Percentiles rank a stretch among this genome's conserved stretches.
Conservation (phyloP, 1,140 invertebrate genomes). For the Cotesia glomerata region DNA sequence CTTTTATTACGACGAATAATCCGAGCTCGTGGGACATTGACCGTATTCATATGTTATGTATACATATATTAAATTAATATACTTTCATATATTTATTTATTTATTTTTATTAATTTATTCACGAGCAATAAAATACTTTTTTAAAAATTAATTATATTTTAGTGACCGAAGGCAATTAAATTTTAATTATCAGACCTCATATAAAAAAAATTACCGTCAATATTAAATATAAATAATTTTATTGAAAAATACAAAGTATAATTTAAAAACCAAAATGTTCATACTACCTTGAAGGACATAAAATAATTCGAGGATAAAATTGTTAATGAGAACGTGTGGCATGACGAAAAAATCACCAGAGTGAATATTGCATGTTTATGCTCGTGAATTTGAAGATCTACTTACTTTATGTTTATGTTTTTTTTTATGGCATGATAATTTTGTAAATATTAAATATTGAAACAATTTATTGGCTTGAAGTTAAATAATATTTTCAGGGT, state of each 20-base stretch:
- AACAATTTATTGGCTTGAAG: too few species aligned
- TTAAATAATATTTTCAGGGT: too few species aligned
- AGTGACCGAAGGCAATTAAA: too few species aligned
- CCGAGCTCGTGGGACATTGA: constrained; percentile 56
- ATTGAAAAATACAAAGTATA: neutral
- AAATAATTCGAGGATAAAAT: constrained; percentile 28
- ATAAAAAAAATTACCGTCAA: too few species aligned
- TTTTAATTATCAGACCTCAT: too few species aligned
- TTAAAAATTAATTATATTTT: too few species aligned
- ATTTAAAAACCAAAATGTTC: neutral
- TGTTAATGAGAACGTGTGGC: constrained; percentile 50
- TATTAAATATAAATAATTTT: neutral
- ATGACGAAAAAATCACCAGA: constrained; percentile 30
- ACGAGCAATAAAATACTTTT: too few species aligned
- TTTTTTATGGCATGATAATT: constrained; percentile 5
- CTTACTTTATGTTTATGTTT: constrained; percentile 32
- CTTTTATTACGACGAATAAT: constrained; percentile 47
- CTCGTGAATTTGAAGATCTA: constrained; percentile 42
- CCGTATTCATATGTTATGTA: constrained; percentile 31
- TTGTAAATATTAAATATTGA: neutral
- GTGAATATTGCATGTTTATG: constrained; percentile 19
- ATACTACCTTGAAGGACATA: constrained; percentile 17
- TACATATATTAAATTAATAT: neutral
- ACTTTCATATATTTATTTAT: neutral
- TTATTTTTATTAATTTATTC: neutral